These are phyloP conservation scores for Epinephelus cyanopodus DNA, from an alignment of 2,113 vertebrate species.

Conservation along the genomic window DNA sequence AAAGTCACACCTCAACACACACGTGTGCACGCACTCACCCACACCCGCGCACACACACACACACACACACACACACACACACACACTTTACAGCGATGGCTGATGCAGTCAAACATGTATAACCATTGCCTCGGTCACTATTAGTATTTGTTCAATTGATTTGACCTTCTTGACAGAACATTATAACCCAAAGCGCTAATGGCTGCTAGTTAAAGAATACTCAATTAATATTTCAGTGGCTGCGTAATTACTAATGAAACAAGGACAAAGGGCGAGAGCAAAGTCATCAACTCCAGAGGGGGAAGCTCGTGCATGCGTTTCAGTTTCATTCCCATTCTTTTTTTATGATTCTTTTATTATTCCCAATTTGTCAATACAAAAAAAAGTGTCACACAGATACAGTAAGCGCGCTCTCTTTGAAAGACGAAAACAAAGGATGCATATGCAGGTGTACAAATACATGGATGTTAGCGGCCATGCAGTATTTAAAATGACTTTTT, in stretches of 20 bases:
- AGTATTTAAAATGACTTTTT: constrained; percentile 57
- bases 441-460: constrained; percentile 38
- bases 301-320: constrained; percentile 13
- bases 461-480: constrained; percentile 27
- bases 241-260: constrained; percentile 74
- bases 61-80: constrained; percentile 29
- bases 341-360: background rate
- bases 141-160: constrained; percentile 66
- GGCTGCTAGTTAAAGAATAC: constrained; percentile 71
- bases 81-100: constrained; percentile 36
- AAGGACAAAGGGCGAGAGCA: constrained; percentile 68
- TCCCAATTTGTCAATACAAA: constrained; percentile 21
- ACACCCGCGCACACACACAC: constrained; percentile 32
- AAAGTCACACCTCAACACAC: constrained; percentile 61
- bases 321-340: background rate
- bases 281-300: constrained; percentile 64
- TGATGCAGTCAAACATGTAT: constrained; percentile 55
- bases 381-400: background rate
- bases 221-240: constrained; percentile 74
- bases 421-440: constrained; percentile 1
- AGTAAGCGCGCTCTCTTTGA: constrained; percentile 6
- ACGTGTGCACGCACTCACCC: constrained; percentile 29
- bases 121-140: constrained; percentile 45
- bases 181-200: constrained; percentile 56
- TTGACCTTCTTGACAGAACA: constrained; percentile 64